A percentile compares a stretch with the other conserved stretches of the same genome.
Evolutionary conservation across 2,113 vertebrate genomes (phyloP).

Genomic region (Poeciliopsis prolifica): DNA sequence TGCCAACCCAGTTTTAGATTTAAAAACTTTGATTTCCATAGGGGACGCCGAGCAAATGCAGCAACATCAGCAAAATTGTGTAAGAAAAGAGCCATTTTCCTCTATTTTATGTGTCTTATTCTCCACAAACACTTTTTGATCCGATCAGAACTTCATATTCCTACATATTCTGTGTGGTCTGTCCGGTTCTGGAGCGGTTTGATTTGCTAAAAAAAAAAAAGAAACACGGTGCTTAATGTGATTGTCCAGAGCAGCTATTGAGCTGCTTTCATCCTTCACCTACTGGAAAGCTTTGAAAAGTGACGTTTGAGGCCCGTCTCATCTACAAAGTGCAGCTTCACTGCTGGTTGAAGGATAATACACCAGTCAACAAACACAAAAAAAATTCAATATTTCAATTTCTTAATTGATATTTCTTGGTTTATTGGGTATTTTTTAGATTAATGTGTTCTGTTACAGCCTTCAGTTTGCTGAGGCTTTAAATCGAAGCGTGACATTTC

Average conservation of each 20-base stretch:
- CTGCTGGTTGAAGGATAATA: slow-evolving; percentile 8
- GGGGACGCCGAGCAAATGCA: slow-evolving; percentile 24
- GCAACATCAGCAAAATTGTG: slow-evolving; percentile 9
- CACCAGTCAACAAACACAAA: slow-evolving; percentile 7
- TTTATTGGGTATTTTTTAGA: too few relatives aligned
- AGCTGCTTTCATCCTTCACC: slow-evolving; percentile 67
- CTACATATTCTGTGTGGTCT: neutral
- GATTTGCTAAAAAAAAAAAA: slow-evolving; percentile 38
- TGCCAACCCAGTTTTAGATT: slow-evolving; percentile 21
- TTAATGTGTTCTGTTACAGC: too few relatives aligned
- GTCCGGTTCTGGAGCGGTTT: slow-evolving; percentile 31
- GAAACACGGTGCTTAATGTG: slow-evolving; percentile 34
- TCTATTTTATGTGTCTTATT: slow-evolving; percentile 33
- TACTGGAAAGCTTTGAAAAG: slow-evolving; percentile 60
- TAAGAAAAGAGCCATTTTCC: slow-evolving; percentile 5
- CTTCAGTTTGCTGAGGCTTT: too few relatives aligned
- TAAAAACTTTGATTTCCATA: slow-evolving; percentile 23
- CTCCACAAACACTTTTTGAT: slow-evolving; percentile 34
- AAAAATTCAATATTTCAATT: neutral
- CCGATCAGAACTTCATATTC: slow-evolving; percentile 33
- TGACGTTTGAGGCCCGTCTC: slow-evolving; percentile 47
- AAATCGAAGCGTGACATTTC: too few relatives aligned
- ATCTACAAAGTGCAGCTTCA: slow-evolving; percentile 25
- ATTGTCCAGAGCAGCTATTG: slow-evolving; percentile 36
- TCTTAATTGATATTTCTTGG: too few relatives aligned